Base-by-base conservation (phyloP, 2,797 vertebrate species). In the Chromobotia macracanthus region DNA sequence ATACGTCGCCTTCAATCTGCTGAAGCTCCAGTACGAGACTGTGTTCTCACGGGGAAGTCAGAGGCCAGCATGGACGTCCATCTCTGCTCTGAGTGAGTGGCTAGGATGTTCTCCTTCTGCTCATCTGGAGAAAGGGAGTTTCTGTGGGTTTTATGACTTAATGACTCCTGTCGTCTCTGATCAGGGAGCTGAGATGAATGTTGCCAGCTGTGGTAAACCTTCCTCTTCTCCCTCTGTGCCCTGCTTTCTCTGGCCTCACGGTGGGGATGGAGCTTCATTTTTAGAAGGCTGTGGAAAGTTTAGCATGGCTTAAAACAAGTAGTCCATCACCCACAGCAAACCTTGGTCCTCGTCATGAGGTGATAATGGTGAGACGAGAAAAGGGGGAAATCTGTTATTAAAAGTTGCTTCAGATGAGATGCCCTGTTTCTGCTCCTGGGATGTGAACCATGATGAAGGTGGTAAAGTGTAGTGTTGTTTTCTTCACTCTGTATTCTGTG, bases 121-220 rank as follows among this genome's bases (percentile, higher is more conserved):
- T 90, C 86, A 87, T 87, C 85, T 84, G 84, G 83, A 76, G 67
- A 84, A 83, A 78, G 84, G 84, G 84, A 88, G 86, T 80, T 89
- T 89, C 83, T 86, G 68, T 79, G 82, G 87, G 90, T 91, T 79
- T 92, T 89, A 90, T 91, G 86, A 87, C 89, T 90, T 90, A 91
- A 90, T 90, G 79, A 86, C 86, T 84, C 84, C 90, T 77, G 87
- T 92, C 88, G 76, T 81, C 85, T 90, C 85, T 87, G 84, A 90
- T 92, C 87, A 90, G 85, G 70, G 61, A 82, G 89, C 88, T 74
- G 78, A 85, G 77, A 86, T 92, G 89, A 92, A 88, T 86, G 88
- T 86, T 91, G 79, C 89, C 90, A 90, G 89, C 89, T 92, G 90
- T 88, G 83, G 66, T 79, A 82, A 50, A 58, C 79, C 86, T 75